Base-by-base conservation (phyloP, 2,797 vertebrate species). In the Borostomias antarcticus region DNA sequence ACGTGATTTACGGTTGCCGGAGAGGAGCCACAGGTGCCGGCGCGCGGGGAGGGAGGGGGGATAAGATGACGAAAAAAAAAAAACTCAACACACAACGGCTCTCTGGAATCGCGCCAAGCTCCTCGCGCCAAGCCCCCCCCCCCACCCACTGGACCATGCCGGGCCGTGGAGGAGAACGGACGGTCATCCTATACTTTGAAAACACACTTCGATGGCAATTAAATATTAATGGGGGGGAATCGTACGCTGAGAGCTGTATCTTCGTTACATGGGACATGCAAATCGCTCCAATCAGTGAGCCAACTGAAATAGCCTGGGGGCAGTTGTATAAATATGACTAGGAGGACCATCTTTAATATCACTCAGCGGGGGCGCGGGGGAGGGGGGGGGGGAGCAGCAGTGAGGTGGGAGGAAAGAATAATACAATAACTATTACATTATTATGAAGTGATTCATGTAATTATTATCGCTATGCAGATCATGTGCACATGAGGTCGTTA, bases 1-100 rank as follows among this genome's bases (percentile, higher is more conserved):
- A 93, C 83, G 86, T 93, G 91, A 92, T 93, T 94, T 94, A 94
- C 92, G 91, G 93, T 92, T 91, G 90, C 89, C 84, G 83, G 74
- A 79, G 76, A 78, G 68, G 80, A 74, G 76, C 88, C 81, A 91
- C 91, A 91, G 89, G 91, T 92, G 91, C 86, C 85, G 79, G 77
- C 21, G 54, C 64, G 33, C 9, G 77, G 52, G 78, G 76, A 73
- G 60, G 0, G 26, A 30, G 57, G 32, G 29, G 56, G 90, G 87
- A 93, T 93, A 91, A 88, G 82, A 86, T 93, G 89, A 89, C 89
- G 73, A 71, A 88, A 74, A 81, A 76, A 51, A 25, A 66, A 74
- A 72, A 88, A 75, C n/a, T n/a, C n/a, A n/a, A n/a, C n/a, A 80
- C 25, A 77, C 47, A n/a, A 68, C 59, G 70, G 85, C 77, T 77